Conservation (phyloP, 2,797 vertebrate species). For the Argya squamiceps region DNA sequence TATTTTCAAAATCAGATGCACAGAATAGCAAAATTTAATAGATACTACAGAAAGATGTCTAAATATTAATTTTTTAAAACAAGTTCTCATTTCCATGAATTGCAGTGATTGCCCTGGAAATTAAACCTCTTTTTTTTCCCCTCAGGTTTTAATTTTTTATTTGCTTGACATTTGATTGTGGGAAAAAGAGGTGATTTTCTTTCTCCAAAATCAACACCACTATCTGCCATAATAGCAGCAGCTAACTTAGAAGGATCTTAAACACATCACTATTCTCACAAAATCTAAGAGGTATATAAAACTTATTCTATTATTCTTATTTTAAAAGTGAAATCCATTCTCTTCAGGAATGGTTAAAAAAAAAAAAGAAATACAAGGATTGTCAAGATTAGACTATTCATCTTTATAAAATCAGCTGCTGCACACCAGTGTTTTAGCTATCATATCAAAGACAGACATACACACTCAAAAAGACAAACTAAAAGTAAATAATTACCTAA, state of each 20-base stretch:
- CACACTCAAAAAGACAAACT: background rate
- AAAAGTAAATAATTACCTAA: constrained; percentile 45
- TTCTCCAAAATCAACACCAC: background rate
- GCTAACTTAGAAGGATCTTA: background rate
- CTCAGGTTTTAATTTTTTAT: background rate
- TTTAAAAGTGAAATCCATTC: background rate
- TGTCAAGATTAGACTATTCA: background rate
- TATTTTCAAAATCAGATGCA: background rate
- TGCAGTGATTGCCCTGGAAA: background rate
- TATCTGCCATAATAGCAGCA: background rate
- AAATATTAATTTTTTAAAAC: background rate
- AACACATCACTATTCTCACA: background rate
- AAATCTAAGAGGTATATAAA: background rate
- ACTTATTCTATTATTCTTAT: background rate
- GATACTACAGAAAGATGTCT: background rate
- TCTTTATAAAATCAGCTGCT: background rate
- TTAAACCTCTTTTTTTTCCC: rapidly evolving
- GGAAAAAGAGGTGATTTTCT: background rate
- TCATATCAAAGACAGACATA: background rate
- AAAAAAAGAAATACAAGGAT: background rate
- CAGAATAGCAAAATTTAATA: background rate
- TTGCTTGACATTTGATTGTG: background rate
- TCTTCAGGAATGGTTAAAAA: background rate
- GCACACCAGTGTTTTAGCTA: background rate
- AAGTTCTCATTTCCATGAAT: background rate